Conservation (phyloP, 2,113 vertebrate species). For the Crotalus helleri region DNA sequence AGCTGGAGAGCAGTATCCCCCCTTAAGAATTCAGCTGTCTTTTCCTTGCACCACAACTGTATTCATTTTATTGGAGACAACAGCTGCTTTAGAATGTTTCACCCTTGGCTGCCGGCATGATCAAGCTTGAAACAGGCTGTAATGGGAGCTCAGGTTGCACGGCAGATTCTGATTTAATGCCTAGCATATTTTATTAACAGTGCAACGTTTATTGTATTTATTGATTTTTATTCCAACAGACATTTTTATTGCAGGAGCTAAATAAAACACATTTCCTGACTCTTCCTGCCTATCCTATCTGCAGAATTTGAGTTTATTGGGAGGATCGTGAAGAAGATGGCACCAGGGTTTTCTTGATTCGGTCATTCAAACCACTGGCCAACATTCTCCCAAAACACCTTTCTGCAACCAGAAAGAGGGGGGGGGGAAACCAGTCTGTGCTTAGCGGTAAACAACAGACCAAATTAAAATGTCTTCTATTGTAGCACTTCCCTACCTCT, state of each 20-base stretch:
- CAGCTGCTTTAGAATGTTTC: slow-evolving; percentile 67
- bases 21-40: slow-evolving; percentile 23
- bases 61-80: slow-evolving; percentile 65
- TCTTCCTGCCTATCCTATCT: background rate
- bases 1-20: background rate
- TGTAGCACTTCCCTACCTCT: background rate
- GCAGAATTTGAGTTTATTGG: slow-evolving; percentile 47
- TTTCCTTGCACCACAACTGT: slow-evolving; percentile 48
- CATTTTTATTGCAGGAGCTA: slow-evolving; percentile 59
- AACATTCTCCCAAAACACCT: background rate
- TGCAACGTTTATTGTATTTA: slow-evolving; percentile 58
- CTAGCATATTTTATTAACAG: slow-evolving; percentile 65
- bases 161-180: slow-evolving; percentile 63
- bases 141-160: slow-evolving; percentile 49
- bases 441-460: background rate
- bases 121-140: slow-evolving; percentile 55
- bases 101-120: slow-evolving; percentile 56
- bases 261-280: slow-evolving; percentile 53
- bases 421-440: no score
- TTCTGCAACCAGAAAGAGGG: background rate
- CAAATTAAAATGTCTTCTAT: background rate
- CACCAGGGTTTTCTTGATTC: slow-evolving; percentile 11
- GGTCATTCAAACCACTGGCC: background rate
- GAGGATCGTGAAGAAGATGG: slow-evolving; percentile 20
- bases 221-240: slow-evolving; percentile 72